Evolutionary conservation across 2,797 vertebrate species (phyloP).

Genomic region (Siniperca scherzeri): DNA sequence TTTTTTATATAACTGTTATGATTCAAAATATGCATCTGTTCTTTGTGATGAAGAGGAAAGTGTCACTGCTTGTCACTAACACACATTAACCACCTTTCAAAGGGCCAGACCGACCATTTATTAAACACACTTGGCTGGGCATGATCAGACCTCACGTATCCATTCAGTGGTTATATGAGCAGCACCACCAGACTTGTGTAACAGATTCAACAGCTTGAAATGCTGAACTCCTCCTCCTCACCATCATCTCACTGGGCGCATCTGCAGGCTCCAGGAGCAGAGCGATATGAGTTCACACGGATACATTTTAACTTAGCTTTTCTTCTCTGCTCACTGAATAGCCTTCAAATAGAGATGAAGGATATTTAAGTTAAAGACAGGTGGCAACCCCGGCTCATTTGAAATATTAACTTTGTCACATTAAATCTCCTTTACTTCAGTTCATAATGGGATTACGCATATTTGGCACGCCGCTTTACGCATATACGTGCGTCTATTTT

Average conservation of each 20-base stretch:
- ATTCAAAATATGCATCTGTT: slow-evolving; percentile 4
- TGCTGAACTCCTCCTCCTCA: slow-evolving; percentile 87
- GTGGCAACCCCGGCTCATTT: slow-evolving; percentile 27
- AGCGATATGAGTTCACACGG: slow-evolving; percentile 83
- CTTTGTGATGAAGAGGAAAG: slow-evolving; percentile 4
- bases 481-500: slow-evolving; percentile 80
- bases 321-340: slow-evolving; percentile 48
- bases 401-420: slow-evolving; percentile 31
- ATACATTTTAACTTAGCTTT: slow-evolving; percentile 69
- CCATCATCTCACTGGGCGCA: slow-evolving; percentile 77
- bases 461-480: slow-evolving; percentile 78
- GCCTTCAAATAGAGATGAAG: slow-evolving; percentile 55
- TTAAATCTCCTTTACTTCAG: slow-evolving; percentile 28
- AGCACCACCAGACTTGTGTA: slow-evolving; percentile 85
- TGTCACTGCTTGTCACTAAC: background rate
- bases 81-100: background rate
- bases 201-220: slow-evolving; percentile 89
- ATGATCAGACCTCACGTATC: slow-evolving; percentile 59
- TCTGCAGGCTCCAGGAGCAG: slow-evolving; percentile 76
- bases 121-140: slow-evolving; percentile 47
- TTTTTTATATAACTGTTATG: background rate
- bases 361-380: slow-evolving; percentile 46
- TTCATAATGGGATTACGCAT: slow-evolving; percentile 80
- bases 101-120: slow-evolving; percentile 27
- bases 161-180: slow-evolving; percentile 75